A percentile compares a stretch with the other conserved stretches of the same genome.
These are phyloP conservation scores for Melanotaenia trifasciata DNA, from an alignment of 2,797 vertebrate species.

Conservation along the genomic window DNA sequence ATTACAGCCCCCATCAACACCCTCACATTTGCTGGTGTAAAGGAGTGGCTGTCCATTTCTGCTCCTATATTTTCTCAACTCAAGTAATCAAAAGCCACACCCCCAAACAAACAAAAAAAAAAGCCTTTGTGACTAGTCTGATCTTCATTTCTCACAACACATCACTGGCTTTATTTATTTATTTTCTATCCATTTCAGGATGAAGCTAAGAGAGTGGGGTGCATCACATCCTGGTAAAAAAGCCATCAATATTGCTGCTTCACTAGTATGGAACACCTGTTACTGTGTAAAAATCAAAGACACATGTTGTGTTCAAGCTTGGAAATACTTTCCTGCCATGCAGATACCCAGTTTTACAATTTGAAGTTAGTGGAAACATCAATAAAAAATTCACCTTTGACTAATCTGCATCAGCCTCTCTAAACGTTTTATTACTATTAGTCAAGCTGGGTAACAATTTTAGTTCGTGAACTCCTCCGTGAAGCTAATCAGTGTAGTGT, in stretches of 20 bases:
- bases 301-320: background rate
- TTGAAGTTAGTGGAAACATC: background rate
- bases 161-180: conserved; percentile 10
- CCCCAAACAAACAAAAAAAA: conserved; percentile 10
- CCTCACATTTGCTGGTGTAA: conserved; percentile 20
- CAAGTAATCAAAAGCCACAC: conserved; percentile 43
- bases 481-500: conserved; percentile 16
- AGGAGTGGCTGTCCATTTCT: conserved; percentile 35
- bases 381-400: background rate
- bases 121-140: conserved; percentile 55
- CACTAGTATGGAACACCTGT: background rate
- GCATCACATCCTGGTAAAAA: conserved; percentile 17
- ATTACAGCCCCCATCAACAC: conserved; percentile 22
- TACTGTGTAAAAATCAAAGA: background rate
- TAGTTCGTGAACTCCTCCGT: conserved; percentile 14
- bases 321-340: background rate
- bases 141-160: conserved; percentile 61
- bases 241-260: conserved; percentile 9
- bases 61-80: conserved; percentile 50
- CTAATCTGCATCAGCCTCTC: conserved; percentile 1
- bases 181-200: conserved; percentile 37
- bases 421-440: conserved; percentile 14
- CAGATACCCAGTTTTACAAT: background rate
- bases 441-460: background rate
- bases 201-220: conserved; percentile 9